Evolutionary conservation across 2,888 invertebrate genomes (phyloP).

Genomic region (Rhagonycha fulva): DNA sequence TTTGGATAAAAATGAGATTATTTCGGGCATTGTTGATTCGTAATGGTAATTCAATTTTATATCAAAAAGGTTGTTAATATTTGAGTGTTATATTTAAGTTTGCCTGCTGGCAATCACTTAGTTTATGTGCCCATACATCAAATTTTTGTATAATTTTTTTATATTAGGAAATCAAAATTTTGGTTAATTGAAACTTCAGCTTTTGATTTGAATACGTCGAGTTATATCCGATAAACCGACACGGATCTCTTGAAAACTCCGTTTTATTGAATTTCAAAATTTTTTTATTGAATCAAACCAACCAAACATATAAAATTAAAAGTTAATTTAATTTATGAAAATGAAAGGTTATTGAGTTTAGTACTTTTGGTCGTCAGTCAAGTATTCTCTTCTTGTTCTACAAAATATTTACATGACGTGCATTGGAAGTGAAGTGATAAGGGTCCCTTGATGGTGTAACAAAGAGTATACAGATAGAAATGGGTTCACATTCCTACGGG

Average conservation of each 20-base stretch:
- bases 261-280: background rate
- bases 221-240: background rate
- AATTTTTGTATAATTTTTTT: background rate
- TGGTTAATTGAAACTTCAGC: background rate
- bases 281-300: background rate
- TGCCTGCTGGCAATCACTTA: background rate
- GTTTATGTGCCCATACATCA: background rate
- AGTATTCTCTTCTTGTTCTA: no score
- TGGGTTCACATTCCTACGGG: no score
- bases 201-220: background rate
- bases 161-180: background rate
- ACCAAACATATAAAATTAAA: no score
- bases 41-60: slow-evolving; percentile 2
- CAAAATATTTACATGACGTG: no score
- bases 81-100: background rate
- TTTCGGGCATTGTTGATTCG: background rate
- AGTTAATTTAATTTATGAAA: no score
- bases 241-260: no score
- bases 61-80: background rate
- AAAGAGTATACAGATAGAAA: no score
- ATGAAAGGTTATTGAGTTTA: no score
- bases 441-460: no score
- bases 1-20: background rate
- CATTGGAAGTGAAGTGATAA: no score
- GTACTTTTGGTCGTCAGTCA: no score